These are phyloP conservation scores for Crypturellus tataupa DNA, from an alignment of 2,797 vertebrate species.

Conservation along the genomic window DNA sequence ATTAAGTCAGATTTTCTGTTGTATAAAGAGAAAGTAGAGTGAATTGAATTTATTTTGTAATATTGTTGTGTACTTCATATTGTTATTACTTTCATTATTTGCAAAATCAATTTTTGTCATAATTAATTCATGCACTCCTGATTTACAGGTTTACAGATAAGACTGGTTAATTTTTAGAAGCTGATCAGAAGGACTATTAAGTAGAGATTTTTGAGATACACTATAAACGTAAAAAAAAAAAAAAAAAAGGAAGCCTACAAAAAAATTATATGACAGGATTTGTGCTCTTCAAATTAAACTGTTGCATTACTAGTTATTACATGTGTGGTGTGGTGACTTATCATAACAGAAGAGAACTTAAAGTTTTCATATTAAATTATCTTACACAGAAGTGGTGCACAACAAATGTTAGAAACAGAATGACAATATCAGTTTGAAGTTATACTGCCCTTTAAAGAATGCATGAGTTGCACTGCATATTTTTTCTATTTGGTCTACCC, in stretches of 20 bases:
- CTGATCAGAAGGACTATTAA: neutral
- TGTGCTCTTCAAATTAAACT: conserved; percentile 40
- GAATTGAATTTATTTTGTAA: neutral
- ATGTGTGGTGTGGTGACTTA: conserved; percentile 19
- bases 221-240: neutral
- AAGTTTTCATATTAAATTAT: neutral
- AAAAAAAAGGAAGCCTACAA: neutral
- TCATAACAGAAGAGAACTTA: conserved; percentile 1
- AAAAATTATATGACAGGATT: neutral
- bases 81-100: neutral
- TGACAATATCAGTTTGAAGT: neutral
- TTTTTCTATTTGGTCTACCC: neutral
- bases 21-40: neutral
- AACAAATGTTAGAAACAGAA: neutral
- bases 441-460: neutral
- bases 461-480: neutral
- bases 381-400: neutral
- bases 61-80: neutral
- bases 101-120: neutral
- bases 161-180: neutral
- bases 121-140: neutral
- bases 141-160: neutral
- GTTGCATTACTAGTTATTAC: conserved; percentile 39
- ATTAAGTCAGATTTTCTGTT: neutral
- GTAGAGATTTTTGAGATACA: neutral